Base-by-base conservation (phyloP, 2,113 vertebrate genomes). In the Gymnarchus niloticus region DNA sequence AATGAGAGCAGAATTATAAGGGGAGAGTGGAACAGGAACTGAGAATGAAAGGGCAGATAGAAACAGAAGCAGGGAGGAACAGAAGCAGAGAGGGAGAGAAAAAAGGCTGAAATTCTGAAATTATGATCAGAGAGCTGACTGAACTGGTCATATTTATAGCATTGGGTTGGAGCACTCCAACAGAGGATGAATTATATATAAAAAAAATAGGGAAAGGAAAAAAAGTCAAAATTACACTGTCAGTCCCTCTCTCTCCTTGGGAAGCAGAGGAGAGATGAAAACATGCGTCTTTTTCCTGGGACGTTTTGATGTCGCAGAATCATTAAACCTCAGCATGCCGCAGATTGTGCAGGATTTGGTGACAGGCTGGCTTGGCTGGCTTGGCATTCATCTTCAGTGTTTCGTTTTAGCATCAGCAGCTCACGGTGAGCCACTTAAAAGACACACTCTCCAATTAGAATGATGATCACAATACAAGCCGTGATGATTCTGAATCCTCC, bases 291-390 rank as follows among this genome's bases (percentile, higher is more conserved):
- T 77, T 84, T 73, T 59, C 14, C 33, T 23, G 65, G 59, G 56
- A 82, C 17, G 86, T 87, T 91, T 90, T 91, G 87, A 91, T 89
- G 90, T 85, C 56, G 86, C 78, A 23, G 87, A 89, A 86, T 90
- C 88, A 89, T 91, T 91, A 92, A 90, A 91, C 88, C 87, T 84
- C 56, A n/a, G 46, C 56, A 44, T 28, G 57, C 78, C 46, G 14
- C 56, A n/a, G 52, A 85, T 56, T 21, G 12, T 28, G 76, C n/a
- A 57, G 84, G 65, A 25, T 33, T 44, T 4, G 17, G 51, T 46
- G 84, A 85, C 69, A 85, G 51, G 41, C 23, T 7, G 41, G n/a
- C 48, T 84, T 65, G 51, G 41, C 23, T 7, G 41, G n/a, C 48
- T 84, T 65, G 56, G 83, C 44, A 28, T 23, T 19, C 51, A 28